phyloP scores from a whole-genome alignment of 2,113 vertebrate species.

The Anguilla rostrata region DNA sequence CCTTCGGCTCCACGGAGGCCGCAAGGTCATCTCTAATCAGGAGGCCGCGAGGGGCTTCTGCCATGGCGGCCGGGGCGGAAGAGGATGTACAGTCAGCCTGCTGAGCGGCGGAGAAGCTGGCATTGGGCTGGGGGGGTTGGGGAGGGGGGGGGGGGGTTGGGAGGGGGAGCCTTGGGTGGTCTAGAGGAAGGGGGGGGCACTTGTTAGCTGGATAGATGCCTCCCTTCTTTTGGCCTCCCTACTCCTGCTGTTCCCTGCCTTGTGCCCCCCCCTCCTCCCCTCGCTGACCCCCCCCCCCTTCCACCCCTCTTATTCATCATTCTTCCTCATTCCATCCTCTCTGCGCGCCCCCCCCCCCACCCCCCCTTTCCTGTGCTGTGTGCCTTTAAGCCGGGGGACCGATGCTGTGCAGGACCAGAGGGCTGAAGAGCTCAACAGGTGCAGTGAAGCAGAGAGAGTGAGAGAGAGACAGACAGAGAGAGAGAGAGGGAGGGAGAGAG shows the following conservation, averaged over 20 bases:
- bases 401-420: background rate
- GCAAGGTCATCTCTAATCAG: conserved; percentile 35
- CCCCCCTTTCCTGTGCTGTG: background rate
- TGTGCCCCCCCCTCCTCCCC: background rate
- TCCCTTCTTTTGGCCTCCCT: background rate
- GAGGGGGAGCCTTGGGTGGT: background rate
- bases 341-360: background rate
- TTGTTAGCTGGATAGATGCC: background rate
- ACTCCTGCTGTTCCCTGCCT: background rate
- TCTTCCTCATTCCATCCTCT: background rate
- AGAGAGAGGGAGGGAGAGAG: background rate
- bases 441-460: conserved; percentile 37
- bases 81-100: background rate
- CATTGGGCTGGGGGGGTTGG: background rate
- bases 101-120: background rate
- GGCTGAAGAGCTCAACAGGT: conserved; percentile 33
- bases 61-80: conserved; percentile 31
- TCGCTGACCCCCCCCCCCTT: background rate
- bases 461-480: conserved; percentile 20
- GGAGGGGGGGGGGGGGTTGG: background rate
- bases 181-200: background rate
- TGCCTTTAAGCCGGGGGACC: conserved; percentile 1
- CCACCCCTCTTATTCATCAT: background rate
- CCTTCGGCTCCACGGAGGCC: conserved; percentile 36
- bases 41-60: conserved; percentile 28